Percentiles rank a stretch among this genome's conserved stretches.
phyloP scores from a whole-genome alignment of 2,888 invertebrate genomes.

The Griposia aprilina region DNA sequence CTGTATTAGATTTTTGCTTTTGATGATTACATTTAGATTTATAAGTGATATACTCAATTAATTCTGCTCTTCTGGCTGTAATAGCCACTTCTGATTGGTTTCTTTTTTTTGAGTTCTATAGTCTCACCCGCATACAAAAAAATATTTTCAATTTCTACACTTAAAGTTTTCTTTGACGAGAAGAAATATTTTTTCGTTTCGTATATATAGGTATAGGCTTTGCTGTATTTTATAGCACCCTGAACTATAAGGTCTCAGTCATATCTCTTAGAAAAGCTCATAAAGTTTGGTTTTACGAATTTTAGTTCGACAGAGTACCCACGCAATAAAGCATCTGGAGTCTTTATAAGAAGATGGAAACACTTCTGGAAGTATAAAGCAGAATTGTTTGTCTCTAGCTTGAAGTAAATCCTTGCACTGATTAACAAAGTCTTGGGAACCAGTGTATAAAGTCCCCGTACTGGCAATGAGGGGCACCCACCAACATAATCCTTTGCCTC shows the following conservation, averaged over 20 bases:
- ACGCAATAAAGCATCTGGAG: slow-evolving; percentile 28
- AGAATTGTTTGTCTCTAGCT: slow-evolving; percentile 22
- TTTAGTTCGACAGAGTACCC: slow-evolving; percentile 32
- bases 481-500: slow-evolving; percentile 59
- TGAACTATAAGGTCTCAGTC: slow-evolving; percentile 31
- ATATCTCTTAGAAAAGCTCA: neutral
- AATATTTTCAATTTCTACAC: slow-evolving; percentile 11
- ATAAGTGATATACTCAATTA: slow-evolving; percentile 39
- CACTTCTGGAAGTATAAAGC: slow-evolving; percentile 41
- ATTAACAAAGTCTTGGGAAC: slow-evolving; percentile 54
- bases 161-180: slow-evolving; percentile 4
- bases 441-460: slow-evolving; percentile 28
- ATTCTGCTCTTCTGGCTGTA: slow-evolving; percentile 21
- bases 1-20: slow-evolving; percentile 23
- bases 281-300: slow-evolving; percentile 22
- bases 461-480: slow-evolving; percentile 6
- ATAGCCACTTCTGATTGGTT: slow-evolving; percentile 30
- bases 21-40: slow-evolving; percentile 29
- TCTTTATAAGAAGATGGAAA: slow-evolving; percentile 50
- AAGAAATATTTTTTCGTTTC: slow-evolving; percentile 1
- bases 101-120: slow-evolving; percentile 14
- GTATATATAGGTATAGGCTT: too few species aligned
- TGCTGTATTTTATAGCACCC: slow-evolving; percentile 5
- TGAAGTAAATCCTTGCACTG: slow-evolving; percentile 51
- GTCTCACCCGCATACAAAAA: slow-evolving; percentile 24